phyloP scores from a whole-genome alignment of 2,888 invertebrate genomes.

The Micropterix aruncella region DNA sequence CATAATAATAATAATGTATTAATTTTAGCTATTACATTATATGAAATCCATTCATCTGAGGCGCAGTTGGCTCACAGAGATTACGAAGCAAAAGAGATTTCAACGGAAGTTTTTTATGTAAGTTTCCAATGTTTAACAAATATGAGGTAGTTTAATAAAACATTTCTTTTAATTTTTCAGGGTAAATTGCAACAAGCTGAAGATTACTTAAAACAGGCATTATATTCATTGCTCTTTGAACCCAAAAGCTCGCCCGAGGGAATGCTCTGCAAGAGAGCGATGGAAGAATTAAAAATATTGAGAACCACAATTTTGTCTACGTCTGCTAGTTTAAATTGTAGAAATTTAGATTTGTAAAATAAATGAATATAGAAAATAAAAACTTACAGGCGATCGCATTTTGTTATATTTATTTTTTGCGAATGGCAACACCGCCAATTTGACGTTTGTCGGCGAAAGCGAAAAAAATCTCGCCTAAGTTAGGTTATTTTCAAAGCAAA shows the following conservation, averaged over 20 bases:
- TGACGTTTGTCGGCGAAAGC: too few relatives aligned
- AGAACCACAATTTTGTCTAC: slow-evolving; percentile 34
- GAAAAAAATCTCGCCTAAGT: too few relatives aligned
- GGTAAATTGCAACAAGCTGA: slow-evolving; percentile 41
- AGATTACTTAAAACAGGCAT: slow-evolving; percentile 40
- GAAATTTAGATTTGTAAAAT: too few relatives aligned
- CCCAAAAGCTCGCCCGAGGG: slow-evolving; percentile 61
- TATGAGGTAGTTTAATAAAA: not conserved
- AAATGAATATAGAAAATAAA: too few relatives aligned
- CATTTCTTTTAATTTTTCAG: slow-evolving; percentile 17
- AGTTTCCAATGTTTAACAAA: too few relatives aligned
- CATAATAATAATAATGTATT: too few relatives aligned
- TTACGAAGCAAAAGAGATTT: slow-evolving; percentile 44
- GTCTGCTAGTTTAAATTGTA: too few relatives aligned
- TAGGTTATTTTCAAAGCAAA: too few relatives aligned
- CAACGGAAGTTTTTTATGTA: slow-evolving; percentile 37
- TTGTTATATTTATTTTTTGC: too few relatives aligned
- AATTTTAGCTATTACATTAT: slow-evolving; percentile 52
- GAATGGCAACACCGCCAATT: too few relatives aligned
- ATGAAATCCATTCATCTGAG: slow-evolving; percentile 57
- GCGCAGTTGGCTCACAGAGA: slow-evolving; percentile 49
- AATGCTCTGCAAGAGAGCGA: slow-evolving; percentile 49
- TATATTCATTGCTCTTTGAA: slow-evolving; percentile 56
- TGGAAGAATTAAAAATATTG: slow-evolving; percentile 46
- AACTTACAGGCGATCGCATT: too few relatives aligned